Conservation (phyloP, 2,888 invertebrate genomes). For the Latrodectus elegans region DNA sequence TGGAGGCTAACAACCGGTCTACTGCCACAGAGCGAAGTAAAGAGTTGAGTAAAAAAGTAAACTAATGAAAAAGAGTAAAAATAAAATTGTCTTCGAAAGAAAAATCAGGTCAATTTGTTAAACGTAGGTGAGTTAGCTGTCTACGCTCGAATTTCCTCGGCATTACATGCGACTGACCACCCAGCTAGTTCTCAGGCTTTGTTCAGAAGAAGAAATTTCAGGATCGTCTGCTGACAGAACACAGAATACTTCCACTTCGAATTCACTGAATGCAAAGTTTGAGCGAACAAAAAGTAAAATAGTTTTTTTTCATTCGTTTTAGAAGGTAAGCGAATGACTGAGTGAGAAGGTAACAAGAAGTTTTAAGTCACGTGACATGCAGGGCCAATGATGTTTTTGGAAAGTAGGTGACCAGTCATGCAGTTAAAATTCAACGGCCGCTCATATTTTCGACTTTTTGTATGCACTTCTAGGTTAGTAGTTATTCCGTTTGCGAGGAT, state of each 20-base stretch:
- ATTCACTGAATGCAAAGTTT: background rate
- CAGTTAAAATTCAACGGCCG: conserved; percentile 44
- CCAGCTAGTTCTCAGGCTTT: background rate
- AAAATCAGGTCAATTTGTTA: conserved; percentile 61
- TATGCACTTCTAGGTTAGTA: conserved; percentile 63
- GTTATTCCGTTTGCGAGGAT: conserved; percentile 49
- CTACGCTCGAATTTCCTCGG: background rate
- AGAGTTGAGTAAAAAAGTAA: conserved; percentile 41
- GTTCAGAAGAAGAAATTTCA: conserved; percentile 6
- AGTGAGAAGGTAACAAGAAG: conserved; percentile 33
- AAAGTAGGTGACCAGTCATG: conserved; percentile 67
- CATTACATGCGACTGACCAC: background rate
- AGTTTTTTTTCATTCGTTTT: conserved; percentile 22
- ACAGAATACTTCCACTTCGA: too few species aligned
- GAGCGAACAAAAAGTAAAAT: conserved; percentile 36
- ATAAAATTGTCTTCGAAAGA: conserved; percentile 19
- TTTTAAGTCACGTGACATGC: conserved; percentile 46
- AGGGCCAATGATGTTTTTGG: conserved; percentile 39
- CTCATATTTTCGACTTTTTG: conserved; percentile 23
- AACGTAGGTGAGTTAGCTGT: conserved; percentile 43
- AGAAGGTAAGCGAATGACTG: conserved; percentile 34
- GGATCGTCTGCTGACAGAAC: conserved; percentile 24
- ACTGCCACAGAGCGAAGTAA: conserved; percentile 37
- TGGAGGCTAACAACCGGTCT: conserved; percentile 60
- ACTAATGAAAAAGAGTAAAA: conserved; percentile 9